Evolutionary conservation across 2,797 vertebrate genomes (phyloP).

Genomic region (Sebastes hubbsi): DNA sequence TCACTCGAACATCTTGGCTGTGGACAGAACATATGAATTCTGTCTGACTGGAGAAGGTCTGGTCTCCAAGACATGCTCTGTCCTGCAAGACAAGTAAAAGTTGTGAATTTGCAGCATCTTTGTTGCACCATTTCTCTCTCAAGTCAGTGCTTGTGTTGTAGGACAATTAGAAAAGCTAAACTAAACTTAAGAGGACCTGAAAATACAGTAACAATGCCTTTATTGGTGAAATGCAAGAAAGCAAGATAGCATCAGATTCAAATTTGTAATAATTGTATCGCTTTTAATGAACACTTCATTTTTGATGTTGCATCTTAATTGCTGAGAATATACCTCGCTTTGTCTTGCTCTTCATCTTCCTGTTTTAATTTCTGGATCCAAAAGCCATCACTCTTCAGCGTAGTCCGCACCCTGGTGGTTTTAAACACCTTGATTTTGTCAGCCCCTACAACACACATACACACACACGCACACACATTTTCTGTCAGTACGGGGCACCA

Average conservation of each 20-base stretch:
- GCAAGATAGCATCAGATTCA: neutral
- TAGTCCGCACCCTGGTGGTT: conserved; percentile 52
- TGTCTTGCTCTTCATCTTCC: neutral
- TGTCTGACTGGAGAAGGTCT: neutral
- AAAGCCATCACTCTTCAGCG: conserved; percentile 65
- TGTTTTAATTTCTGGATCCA: conserved; percentile 65
- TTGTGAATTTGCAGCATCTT: neutral
- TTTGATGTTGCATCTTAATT: neutral
- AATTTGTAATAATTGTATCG: neutral
- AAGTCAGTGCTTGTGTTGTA: neutral
- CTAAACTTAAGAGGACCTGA: neutral
- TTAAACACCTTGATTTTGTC: conserved; percentile 58
- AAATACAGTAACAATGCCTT: neutral
- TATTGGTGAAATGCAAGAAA: neutral
- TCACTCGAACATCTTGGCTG: conserved; percentile 73
- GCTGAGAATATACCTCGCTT: conserved; percentile 23
- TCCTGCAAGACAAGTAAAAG: conserved; percentile 27
- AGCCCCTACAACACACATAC: conserved; percentile 30
- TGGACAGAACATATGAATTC: conserved; percentile 45
- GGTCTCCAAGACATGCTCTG: neutral
- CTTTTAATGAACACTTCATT: neutral
- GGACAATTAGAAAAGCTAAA: neutral
- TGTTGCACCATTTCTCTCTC: neutral
- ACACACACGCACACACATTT: neutral
- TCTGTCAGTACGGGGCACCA: neutral